These are phyloP conservation scores for Hippocampus zosterae DNA, from an alignment of 2,113 vertebrate species.

Conservation along the genomic window DNA sequence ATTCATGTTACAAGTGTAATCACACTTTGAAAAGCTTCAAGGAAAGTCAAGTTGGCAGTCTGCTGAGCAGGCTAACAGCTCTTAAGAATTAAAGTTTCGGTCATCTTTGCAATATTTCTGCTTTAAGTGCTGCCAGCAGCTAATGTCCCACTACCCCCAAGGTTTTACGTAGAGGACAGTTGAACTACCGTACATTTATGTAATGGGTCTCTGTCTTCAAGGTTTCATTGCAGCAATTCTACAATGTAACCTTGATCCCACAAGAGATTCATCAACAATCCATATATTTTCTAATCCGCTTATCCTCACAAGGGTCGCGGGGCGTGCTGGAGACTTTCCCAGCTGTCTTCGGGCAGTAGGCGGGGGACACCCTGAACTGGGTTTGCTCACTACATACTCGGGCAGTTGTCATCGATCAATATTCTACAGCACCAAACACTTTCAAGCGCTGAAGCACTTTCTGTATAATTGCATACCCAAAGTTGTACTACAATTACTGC, in stretches of 20 bases:
- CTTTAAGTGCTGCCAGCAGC: neutral
- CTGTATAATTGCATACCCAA: too few species aligned
- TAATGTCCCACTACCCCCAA: too few species aligned
- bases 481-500: too few species aligned
- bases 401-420: too few species aligned
- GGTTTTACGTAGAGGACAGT: neutral
- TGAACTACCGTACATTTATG: neutral
- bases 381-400: too few species aligned
- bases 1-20: neutral
- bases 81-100: neutral
- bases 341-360: too few species aligned
- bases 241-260: neutral
- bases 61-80: neutral
- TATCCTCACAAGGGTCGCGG: too few species aligned
- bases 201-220: neutral
- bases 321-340: too few species aligned
- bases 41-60: neutral
- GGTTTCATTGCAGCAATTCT: neutral
- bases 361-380: too few species aligned
- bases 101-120: neutral
- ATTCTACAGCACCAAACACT: too few species aligned
- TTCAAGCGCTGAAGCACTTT: too few species aligned
- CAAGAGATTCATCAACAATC: neutral
- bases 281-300: too few species aligned
- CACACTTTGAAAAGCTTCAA: neutral